phyloP scores from a whole-genome alignment of 2,113 vertebrate genomes.

The Willisornis vidua region DNA sequence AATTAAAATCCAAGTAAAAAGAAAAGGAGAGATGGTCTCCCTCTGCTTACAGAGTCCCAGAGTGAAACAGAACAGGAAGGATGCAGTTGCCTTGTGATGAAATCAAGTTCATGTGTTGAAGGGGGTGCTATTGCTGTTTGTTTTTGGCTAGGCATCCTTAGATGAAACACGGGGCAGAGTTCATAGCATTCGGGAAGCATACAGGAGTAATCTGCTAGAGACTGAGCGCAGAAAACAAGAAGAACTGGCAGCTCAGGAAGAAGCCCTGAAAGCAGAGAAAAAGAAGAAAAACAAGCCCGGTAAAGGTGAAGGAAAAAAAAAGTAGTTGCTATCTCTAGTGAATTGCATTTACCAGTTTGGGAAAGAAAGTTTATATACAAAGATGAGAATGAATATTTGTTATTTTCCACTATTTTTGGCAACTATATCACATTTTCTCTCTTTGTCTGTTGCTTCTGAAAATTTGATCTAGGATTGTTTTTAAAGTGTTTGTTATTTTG shows the following conservation, averaged over 20 bases:
- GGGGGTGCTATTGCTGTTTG: not conserved
- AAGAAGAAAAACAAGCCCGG: slow-evolving; percentile 70
- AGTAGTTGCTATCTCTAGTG: slow-evolving; percentile 31
- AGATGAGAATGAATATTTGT: not conserved
- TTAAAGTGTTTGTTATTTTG: not conserved
- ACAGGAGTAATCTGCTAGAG: slow-evolving; percentile 73
- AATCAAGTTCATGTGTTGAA: not conserved
- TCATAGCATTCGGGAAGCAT: slow-evolving; percentile 68
- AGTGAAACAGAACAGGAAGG: not conserved
- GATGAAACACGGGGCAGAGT: slow-evolving; percentile 72
- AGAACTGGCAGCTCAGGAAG: slow-evolving; percentile 66
- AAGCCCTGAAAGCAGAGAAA: slow-evolving; percentile 12
- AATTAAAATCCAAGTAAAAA: not conserved
- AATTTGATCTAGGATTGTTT: not conserved
- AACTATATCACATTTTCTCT: not conserved
- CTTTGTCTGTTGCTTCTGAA: not conserved
- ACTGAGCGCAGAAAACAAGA: slow-evolving; percentile 65
- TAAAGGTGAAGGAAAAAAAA: slow-evolving; percentile 75
- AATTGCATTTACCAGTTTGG: not conserved
- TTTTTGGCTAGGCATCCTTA: slow-evolving; percentile 70
- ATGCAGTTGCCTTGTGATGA: not conserved
- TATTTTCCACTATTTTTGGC: not conserved
- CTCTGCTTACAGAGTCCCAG: not conserved
- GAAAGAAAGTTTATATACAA: not conserved
- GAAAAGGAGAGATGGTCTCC: not conserved